Conservation (phyloP, 2,113 vertebrate species). For the Poeciliopsis turrubarensis region DNA sequence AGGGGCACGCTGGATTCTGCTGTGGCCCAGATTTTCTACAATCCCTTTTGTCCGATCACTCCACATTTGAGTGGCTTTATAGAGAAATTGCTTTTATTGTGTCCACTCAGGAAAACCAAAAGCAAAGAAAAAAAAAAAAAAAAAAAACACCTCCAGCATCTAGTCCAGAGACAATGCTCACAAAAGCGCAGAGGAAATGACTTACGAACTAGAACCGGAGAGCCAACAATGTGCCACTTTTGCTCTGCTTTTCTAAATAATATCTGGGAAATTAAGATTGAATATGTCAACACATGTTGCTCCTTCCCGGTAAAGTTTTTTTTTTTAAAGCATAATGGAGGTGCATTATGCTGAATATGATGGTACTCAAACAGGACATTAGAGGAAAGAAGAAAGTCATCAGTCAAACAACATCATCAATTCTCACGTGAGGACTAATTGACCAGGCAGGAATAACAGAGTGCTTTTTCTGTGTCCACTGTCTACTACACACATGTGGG, state of each 20-base stretch:
- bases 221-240: constrained; percentile 46
- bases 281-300: constrained; percentile 58
- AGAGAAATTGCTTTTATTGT: constrained; percentile 79
- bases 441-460: background rate
- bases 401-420: constrained; percentile 17
- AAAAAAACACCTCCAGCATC: constrained; percentile 64
- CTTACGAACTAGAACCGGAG: constrained; percentile 51
- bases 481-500: background rate
- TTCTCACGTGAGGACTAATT: constrained; percentile 11
- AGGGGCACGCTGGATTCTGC: constrained; percentile 72
- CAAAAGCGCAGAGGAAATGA: constrained; percentile 71
- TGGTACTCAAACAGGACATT: background rate
- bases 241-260: constrained; percentile 55
- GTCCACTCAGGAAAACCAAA: constrained; percentile 72
- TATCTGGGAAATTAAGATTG: constrained; percentile 50
- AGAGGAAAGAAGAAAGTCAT: constrained; percentile 20
- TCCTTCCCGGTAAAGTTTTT: constrained; percentile 41
- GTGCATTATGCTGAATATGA: background rate
- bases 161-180: constrained; percentile 66
- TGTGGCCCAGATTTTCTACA: constrained; percentile 73
- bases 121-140: constrained; percentile 66
- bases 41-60: constrained; percentile 73
- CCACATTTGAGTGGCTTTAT: constrained; percentile 70
- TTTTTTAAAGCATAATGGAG: constrained; percentile 17
- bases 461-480: background rate